Evolutionary conservation across 2,797 vertebrate species (phyloP).

Genomic region (Etheostoma nigrum): DNA sequence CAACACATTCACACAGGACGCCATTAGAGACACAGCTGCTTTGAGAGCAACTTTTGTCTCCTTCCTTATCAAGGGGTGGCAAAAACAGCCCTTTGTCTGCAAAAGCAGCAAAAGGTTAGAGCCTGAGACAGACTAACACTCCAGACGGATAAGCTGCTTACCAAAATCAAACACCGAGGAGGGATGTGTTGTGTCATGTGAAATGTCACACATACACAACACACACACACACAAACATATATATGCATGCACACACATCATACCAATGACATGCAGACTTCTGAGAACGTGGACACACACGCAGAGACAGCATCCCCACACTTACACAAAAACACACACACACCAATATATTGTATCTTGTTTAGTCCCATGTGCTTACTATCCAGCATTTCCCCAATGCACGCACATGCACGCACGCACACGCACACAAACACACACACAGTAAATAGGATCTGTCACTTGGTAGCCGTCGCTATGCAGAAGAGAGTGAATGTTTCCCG

Average conservation of each 20-base stretch:
- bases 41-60: conserved; percentile 79
- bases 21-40: conserved; percentile 73
- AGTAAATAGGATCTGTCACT: conserved; percentile 63
- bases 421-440: conserved; percentile 25
- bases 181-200: conserved; percentile 75
- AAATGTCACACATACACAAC: conserved; percentile 47
- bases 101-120: conserved; percentile 79
- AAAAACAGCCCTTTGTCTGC: conserved; percentile 78
- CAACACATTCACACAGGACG: conserved; percentile 70
- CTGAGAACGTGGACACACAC: background rate
- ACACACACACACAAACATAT: background rate
- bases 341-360: conserved; percentile 38
- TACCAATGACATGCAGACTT: conserved; percentile 24
- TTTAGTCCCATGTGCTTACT: conserved; percentile 51
- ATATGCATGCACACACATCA: conserved; percentile 44
- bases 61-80: conserved; percentile 73
- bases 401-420: background rate
- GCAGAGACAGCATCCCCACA: conserved; percentile 8
- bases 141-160: conserved; percentile 83
- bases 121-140: conserved; percentile 68
- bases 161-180: conserved; percentile 80
- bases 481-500: conserved; percentile 49
- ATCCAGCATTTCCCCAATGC: conserved; percentile 30
- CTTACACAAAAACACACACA: conserved; percentile 6
- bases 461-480: conserved; percentile 62